phyloP scores from a whole-genome alignment of 2,113 vertebrate species.

The Stictonetta naevosa region DNA sequence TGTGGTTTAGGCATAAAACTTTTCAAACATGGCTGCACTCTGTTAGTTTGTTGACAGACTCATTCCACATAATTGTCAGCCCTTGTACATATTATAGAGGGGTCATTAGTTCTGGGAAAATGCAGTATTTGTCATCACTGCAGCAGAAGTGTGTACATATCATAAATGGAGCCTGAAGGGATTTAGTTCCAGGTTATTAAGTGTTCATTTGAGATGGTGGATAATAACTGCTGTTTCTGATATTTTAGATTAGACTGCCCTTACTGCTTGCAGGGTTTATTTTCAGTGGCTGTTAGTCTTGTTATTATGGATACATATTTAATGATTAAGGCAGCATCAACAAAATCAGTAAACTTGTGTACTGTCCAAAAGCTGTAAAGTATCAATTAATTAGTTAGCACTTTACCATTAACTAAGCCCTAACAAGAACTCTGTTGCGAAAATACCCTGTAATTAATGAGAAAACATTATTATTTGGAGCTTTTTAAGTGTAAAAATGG shows the following conservation, averaged over 20 bases:
- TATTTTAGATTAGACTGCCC: constrained; percentile 37
- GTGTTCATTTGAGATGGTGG: constrained; percentile 55
- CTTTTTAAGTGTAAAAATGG: not conserved
- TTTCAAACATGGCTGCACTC: constrained; percentile 41
- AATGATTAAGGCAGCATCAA: not conserved
- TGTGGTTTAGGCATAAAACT: constrained; percentile 8
- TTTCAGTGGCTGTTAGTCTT: constrained; percentile 24
- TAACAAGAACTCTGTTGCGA: not conserved
- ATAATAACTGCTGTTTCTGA: constrained; percentile 40
- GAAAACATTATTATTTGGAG: not conserved
- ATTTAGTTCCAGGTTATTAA: constrained; percentile 75
- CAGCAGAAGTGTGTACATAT: constrained; percentile 52
- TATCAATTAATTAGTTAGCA: not conserved
- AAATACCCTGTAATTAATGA: not conserved
- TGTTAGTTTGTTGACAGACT: constrained; percentile 52
- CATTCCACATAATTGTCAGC: constrained; percentile 52
- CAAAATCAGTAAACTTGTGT: not conserved
- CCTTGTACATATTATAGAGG: constrained; percentile 42
- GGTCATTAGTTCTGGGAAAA: constrained; percentile 67
- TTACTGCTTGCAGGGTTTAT: constrained; percentile 10
- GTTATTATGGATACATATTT: constrained; percentile 20
- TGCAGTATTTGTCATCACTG: constrained; percentile 62
- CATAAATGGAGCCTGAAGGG: constrained; percentile 66
- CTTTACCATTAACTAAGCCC: not conserved
- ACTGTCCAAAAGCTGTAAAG: not conserved